These are phyloP conservation scores for Apodemus agrarius DNA, from an alignment of 2,797 vertebrate species.

Conservation along the genomic window DNA sequence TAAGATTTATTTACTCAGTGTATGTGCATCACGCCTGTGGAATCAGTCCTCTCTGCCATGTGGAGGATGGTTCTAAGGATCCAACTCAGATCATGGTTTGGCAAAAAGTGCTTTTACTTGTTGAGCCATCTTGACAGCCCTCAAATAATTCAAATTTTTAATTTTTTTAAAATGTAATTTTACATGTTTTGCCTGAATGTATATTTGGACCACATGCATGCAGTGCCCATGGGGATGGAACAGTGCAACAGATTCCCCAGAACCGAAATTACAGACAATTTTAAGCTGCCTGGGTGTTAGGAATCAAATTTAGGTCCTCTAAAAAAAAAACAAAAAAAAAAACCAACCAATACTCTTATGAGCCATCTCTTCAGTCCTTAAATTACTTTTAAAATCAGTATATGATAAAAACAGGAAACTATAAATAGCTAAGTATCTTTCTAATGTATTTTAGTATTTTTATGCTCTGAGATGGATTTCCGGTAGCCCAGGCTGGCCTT, in stretches of 20 bases:
- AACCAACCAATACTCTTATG: background rate
- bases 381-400: conserved; percentile 42
- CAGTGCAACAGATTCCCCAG: background rate
- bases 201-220: background rate
- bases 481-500: background rate
- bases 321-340: no score
- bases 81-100: background rate
- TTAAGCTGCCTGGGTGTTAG: background rate
- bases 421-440: conserved; percentile 28
- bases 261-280: background rate
- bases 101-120: background rate
- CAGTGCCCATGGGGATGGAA: background rate
- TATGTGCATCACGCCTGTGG: background rate
- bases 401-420: conserved; percentile 25
- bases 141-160: background rate
- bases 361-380: background rate
- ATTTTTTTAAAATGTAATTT: background rate
- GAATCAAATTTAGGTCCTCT: background rate
- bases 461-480: background rate
- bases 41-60: background rate
- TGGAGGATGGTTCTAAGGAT: background rate
- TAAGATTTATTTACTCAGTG: background rate
- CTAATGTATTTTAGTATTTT: background rate
- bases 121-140: background rate
- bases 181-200: background rate